Conservation (phyloP, 2,888 invertebrate genomes). For the Drosophila sordidapex region DNA sequence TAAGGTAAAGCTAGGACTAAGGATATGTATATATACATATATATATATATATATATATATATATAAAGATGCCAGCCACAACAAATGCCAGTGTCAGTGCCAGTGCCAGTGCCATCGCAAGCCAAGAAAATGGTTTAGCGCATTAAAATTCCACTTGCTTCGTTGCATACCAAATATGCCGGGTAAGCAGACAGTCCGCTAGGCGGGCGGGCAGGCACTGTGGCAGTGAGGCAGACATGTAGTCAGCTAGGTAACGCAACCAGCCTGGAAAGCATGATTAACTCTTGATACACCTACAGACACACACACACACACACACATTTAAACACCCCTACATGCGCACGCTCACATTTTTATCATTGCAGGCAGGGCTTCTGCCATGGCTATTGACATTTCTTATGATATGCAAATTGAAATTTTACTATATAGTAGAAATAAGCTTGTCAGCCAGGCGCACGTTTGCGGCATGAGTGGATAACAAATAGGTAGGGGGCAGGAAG, state of each 20-base stretch:
- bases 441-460: conserved; percentile 6
- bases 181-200: conserved; percentile 43
- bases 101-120: conserved; percentile 40
- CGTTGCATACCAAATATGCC: conserved; percentile 79
- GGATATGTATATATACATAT: background rate
- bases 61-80: conserved; percentile 43
- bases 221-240: background rate
- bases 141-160: conserved; percentile 79
- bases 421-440: conserved; percentile 49
- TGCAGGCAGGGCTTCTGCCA: conserved; percentile 51
- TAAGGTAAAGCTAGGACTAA: conserved; percentile 38
- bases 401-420: conserved; percentile 79
- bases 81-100: conserved; percentile 49
- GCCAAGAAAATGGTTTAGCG: conserved; percentile 78
- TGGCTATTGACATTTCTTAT: conserved; percentile 73
- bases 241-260: conserved; percentile 4
- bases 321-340: background rate
- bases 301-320: conserved; percentile 4
- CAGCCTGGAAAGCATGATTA: conserved; percentile 51
- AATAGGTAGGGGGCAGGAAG: conserved; percentile 6
- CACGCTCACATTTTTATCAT: conserved; percentile 28
- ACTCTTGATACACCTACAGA: conserved; percentile 56
- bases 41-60: too few relatives aligned
- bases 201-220: background rate
- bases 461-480: conserved; percentile 3